Conservation (phyloP, 2,797 vertebrate species). For the Macrochelys suwanniensis region DNA sequence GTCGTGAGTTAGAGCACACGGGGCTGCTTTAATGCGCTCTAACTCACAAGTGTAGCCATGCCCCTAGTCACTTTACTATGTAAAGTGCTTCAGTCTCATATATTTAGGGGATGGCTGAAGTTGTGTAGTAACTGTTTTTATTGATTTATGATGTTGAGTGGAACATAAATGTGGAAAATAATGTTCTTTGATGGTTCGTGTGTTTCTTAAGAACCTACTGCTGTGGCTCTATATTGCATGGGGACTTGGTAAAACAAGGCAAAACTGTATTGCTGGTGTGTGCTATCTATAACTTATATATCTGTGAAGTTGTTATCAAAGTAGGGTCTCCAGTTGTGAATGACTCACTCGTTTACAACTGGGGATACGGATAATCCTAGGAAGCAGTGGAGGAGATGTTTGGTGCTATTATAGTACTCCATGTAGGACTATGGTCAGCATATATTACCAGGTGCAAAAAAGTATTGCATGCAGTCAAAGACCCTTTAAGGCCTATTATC, state of each 20-base stretch:
- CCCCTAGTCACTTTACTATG: neutral
- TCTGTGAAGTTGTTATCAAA: neutral
- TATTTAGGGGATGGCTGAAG: neutral
- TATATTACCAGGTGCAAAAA: neutral
- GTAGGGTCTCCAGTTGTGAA: neutral
- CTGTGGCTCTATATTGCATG: neutral
- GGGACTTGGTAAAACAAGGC: neutral
- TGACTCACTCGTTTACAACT: neutral
- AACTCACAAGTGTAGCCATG: too few species aligned
- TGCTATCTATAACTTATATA: neutral
- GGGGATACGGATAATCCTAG: neutral
- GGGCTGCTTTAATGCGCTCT: too few species aligned
- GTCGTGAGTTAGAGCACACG: too few species aligned
- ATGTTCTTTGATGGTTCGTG: neutral
- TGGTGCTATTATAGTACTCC: neutral
- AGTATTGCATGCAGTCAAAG: neutral
- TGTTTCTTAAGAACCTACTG: neutral
- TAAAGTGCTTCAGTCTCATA: neutral
- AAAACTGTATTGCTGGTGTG: fast-evolving
- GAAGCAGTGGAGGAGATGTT: neutral
- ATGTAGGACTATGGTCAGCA: neutral
- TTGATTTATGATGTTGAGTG: neutral
- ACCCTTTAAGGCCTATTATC: neutral
- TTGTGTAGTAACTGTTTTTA: neutral
- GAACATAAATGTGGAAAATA: neutral